Percentiles rank a stretch among this genome's conserved stretches.
phyloP scores from a whole-genome alignment of 2,888 invertebrate genomes.

The Gisinianus flammeolus region DNA sequence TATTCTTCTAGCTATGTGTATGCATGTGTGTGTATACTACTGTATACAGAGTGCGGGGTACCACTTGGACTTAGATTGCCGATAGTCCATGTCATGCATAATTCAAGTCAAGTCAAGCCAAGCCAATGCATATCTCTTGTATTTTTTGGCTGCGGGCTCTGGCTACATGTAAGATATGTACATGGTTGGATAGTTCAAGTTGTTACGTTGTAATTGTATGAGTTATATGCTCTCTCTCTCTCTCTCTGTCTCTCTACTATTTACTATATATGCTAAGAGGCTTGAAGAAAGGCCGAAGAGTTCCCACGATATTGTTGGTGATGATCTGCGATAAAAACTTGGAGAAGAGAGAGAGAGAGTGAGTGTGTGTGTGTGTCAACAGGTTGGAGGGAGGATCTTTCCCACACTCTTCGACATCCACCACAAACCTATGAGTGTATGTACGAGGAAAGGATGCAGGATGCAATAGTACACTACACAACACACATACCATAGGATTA shows the following conservation, averaged over 20 bases:
- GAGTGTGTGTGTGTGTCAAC: slow-evolving; percentile 39
- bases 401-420: slow-evolving; percentile 11
- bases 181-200: neutral
- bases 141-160: neutral
- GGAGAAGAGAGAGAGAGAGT: neutral
- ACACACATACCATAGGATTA: too few relatives aligned
- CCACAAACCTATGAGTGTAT: neutral
- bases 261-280: neutral
- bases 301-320: slow-evolving; percentile 43
- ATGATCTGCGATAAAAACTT: slow-evolving; percentile 45
- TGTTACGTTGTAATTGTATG: slow-evolving; percentile 2
- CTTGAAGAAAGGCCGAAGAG: slow-evolving; percentile 42
- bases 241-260: neutral
- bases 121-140: too few relatives aligned
- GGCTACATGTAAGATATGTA: neutral
- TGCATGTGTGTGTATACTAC: neutral
- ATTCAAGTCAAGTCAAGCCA: too few relatives aligned
- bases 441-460: neutral
- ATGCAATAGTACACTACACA: neutral
- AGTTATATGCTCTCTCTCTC: neutral
- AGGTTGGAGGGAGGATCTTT: slow-evolving; percentile 43
- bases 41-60: too few relatives aligned
- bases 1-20: neutral
- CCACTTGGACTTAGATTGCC: too few relatives aligned
- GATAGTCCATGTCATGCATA: too few relatives aligned